Base-by-base conservation (phyloP, 2,113 vertebrate species). In the Poicephalus meyeri region DNA sequence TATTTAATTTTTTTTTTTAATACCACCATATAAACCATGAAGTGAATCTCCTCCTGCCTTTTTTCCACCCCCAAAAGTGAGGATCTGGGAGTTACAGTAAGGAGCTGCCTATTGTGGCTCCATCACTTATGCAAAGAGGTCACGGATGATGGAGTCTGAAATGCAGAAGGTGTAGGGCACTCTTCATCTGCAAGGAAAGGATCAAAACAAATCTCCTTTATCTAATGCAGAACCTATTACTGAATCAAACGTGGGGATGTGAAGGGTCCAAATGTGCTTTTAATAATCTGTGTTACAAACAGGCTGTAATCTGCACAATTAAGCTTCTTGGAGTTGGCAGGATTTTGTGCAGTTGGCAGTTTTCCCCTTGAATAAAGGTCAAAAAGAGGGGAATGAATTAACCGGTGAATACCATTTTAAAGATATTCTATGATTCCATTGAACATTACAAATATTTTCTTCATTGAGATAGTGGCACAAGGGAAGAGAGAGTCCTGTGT, bases 211-310 rank as follows among this genome's bases (percentile, higher is more conserved):
- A 96, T 92, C 93, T 95, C 84, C 88, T 97, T 93, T 95, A 93
- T 95, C 86, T 88, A 96, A 80, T 73, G 81, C 90, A 92, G 87
- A 96, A 95, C 81, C 80, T 88, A 80, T 93, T 95, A 80, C 76
- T 68, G 90, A 94, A 86, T 91, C 81, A 95, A 87, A 88, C 0
- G 5, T 6, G 5, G 88, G 53, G 71, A 81, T 16, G 3, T 53
- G 86, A 95, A 93, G 83, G 90, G 90, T 97, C 93, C 91, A 92
- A 97, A 86, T 65, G 82, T 97, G 72, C 79, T 94, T 95, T 96
- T 92, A 93, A 94, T 97, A 97, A 97, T 97, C 94, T 97, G 92
- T 90, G 93, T 96, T 95, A 97, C 96, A 97, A 96, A 97, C 96
- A 97, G 92, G 95, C 91, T 3, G 0, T 95, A 96, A 97, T 97